These are phyloP conservation scores for Phrynosoma platyrhinos DNA, from an alignment of 2,113 vertebrate species.

Conservation along the genomic window DNA sequence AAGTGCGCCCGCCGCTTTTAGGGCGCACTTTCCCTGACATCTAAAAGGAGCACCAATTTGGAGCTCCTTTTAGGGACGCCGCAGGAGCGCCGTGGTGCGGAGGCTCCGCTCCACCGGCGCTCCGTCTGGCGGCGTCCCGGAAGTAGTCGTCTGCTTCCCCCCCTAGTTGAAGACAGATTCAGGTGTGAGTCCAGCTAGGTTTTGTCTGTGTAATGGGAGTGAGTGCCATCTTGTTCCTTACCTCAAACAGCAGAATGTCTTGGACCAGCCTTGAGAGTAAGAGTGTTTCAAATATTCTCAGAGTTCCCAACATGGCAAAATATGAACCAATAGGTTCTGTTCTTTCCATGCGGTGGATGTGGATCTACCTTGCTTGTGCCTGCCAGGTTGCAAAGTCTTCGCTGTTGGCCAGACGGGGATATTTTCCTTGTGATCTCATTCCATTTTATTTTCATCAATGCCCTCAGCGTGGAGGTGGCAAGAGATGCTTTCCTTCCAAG, in stretches of 20 bases:
- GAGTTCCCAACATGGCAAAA: background rate
- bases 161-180: background rate
- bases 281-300: background rate
- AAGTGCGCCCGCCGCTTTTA: too few relatives aligned
- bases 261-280: background rate
- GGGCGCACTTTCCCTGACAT: too few relatives aligned
- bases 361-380: background rate
- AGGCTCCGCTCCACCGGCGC: too few relatives aligned
- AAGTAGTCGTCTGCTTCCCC: too few relatives aligned
- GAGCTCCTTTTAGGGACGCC: too few relatives aligned
- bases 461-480: background rate
- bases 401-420: background rate
- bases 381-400: conserved; percentile 7
- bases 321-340: background rate
- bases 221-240: background rate
- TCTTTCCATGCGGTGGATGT: background rate
- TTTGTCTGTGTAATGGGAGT: background rate
- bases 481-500: background rate
- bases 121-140: too few relatives aligned
- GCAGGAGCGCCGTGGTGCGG: too few relatives aligned
- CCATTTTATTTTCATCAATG: background rate
- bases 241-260: background rate
- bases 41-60: too few relatives aligned
- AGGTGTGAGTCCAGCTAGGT: background rate
- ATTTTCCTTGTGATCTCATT: conserved; percentile 28